A percentile compares a stretch with the other conserved stretches of the same genome.
These are phyloP conservation scores for Tenualosa ilisha DNA, from an alignment of 2,797 vertebrate species.

Conservation along the genomic window DNA sequence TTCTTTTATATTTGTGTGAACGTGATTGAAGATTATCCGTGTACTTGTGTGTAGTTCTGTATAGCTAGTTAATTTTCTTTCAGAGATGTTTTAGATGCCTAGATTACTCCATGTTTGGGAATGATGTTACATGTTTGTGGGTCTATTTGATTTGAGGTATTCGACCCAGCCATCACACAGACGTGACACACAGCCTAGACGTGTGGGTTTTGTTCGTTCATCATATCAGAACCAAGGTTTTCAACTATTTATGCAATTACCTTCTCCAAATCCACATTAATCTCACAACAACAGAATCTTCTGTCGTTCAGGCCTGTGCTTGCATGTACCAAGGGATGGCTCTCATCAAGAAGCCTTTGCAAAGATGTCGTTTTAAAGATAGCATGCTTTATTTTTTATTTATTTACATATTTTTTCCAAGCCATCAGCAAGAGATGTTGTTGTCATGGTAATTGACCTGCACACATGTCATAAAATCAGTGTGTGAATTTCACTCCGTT, in stretches of 20 bases:
- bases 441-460: conserved; percentile 16
- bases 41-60: background rate
- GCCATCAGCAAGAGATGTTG: conserved; percentile 7
- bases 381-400: background rate
- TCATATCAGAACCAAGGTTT: conserved; percentile 32
- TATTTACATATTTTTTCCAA: background rate
- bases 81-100: background rate
- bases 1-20: background rate
- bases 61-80: background rate
- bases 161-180: background rate
- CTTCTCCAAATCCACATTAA: conserved; percentile 56
- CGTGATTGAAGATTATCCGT: background rate
- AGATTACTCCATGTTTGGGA: no score
- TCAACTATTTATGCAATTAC: conserved; percentile 51
- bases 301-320: conserved; percentile 71
- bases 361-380: background rate
- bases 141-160: background rate
- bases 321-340: conserved; percentile 34
- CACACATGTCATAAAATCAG: background rate
- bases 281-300: conserved; percentile 75
- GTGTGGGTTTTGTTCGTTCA: conserved; percentile 25
- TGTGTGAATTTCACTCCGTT: conserved; percentile 1
- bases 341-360: background rate
- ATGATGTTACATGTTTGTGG: background rate
- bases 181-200: background rate